Evolutionary conservation across 92 coral and sea anemone species (phyloP).

Genomic region (Heliopora coerulea): DNA sequence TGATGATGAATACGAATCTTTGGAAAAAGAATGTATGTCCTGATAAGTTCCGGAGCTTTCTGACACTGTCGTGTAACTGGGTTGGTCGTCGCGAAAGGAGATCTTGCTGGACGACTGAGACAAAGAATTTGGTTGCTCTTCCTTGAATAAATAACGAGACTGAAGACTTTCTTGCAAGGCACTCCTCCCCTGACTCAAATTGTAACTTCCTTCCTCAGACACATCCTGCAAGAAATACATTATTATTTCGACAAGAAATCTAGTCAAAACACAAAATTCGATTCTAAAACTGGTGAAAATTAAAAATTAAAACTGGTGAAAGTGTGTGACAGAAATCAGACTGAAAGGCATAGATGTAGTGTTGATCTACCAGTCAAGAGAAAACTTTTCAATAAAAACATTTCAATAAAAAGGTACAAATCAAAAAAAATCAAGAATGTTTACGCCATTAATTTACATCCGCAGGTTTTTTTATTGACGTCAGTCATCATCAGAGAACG

Average conservation of each 20-base stretch:
- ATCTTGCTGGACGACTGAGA: background rate
- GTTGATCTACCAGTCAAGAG: no score
- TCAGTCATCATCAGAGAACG: no score
- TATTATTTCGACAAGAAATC: background rate
- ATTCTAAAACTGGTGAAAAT: no score
- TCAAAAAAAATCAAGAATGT: no score
- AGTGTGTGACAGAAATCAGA: no score
- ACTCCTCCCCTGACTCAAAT: background rate
- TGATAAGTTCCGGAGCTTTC: slow-evolving; percentile 16
- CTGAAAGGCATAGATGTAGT: no score
- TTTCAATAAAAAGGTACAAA: no score
- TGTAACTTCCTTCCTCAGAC: slow-evolving; percentile 17
- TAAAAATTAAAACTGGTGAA: no score
- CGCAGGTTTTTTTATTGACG: no score
- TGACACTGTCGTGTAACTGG: slow-evolving; percentile 3
- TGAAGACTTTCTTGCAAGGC: background rate
- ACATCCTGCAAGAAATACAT: slow-evolving; percentile 6
- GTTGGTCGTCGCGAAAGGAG: slow-evolving; percentile 8
- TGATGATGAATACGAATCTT: background rate
- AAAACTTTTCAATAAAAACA: no score
- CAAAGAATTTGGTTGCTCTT: slow-evolving; percentile 6
- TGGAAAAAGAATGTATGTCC: slow-evolving; percentile 1
- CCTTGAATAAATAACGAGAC: slow-evolving; percentile 2
- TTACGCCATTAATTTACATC: no score
- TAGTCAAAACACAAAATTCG: no score